These are phyloP conservation scores for Aselliscus stoliczkanus DNA, from an alignment of 2,797 vertebrate species.

Conservation along the genomic window DNA sequence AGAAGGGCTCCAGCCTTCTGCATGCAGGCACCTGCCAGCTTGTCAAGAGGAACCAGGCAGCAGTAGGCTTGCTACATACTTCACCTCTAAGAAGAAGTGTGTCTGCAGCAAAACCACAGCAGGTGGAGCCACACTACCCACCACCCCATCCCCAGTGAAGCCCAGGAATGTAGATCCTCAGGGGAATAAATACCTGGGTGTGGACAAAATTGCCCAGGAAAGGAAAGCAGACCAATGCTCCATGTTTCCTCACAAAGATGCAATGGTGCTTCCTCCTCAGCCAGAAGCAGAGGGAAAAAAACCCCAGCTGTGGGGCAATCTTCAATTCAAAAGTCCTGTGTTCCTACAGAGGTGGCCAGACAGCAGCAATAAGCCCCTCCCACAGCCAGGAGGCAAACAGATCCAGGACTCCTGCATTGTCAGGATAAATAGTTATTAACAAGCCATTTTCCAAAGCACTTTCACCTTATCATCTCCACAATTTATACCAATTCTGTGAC, in stretches of 20 bases:
- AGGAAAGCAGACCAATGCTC: neutral
- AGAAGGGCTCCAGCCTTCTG: neutral
- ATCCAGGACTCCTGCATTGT: neutral
- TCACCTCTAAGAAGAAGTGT: neutral
- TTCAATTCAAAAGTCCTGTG: neutral
- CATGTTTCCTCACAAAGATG: neutral
- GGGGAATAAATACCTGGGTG: neutral
- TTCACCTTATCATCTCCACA: neutral
- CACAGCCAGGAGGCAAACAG: neutral
- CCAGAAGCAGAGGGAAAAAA: neutral
- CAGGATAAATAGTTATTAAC: neutral
- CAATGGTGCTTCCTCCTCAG: rapidly evolving
- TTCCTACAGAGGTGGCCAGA: neutral
- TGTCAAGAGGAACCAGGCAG: neutral
- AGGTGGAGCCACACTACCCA: rapidly evolving
- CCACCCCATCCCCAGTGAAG: neutral
- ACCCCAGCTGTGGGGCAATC: neutral
- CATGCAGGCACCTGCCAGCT: neutral
- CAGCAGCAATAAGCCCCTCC: neutral
- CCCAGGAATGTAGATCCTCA: neutral
- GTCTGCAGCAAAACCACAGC: neutral
- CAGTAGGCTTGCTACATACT: neutral
- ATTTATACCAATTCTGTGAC: neutral
- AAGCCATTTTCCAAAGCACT: neutral
- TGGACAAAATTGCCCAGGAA: neutral